A percentile compares a stretch with the other conserved stretches of the same genome.
Evolutionary conservation across 37 sponge, comb jelly and placozoan species (phyloP).

Genomic region (Eunapius fragilis): DNA sequence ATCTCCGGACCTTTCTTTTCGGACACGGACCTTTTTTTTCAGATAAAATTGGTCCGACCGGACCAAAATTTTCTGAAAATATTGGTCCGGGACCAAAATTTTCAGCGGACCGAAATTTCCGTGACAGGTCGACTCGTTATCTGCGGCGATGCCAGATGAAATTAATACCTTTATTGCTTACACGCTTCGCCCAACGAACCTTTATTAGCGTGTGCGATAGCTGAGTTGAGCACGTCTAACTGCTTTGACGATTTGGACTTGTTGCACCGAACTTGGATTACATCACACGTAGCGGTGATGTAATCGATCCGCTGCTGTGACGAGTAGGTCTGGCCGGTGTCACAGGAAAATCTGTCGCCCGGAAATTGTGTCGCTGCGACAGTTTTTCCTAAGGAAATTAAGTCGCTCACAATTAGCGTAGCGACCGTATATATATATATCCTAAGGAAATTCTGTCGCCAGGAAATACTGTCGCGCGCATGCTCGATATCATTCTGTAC

Average conservation of each 20-base stretch:
- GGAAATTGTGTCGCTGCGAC: no score
- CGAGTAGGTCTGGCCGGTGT: no score
- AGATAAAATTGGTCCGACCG: no score
- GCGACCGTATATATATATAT: not conserved
- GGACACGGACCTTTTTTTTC: no score
- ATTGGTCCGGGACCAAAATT: no score
- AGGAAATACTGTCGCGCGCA: not conserved
- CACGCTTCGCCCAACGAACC: not conserved
- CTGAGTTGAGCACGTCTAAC: not conserved
- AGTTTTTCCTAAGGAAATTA: not conserved
- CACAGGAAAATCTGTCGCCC: no score
- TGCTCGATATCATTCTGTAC: not conserved
- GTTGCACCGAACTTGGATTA: not conserved
- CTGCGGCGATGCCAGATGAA: not conserved
- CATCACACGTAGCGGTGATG: no score
- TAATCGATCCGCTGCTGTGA: no score
- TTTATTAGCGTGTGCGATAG: not conserved
- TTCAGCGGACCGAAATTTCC: no score
- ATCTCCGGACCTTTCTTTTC: no score
- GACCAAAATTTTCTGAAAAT: no score
- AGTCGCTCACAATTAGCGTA: not conserved
- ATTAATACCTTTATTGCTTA: not conserved
- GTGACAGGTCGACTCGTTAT: not conserved
- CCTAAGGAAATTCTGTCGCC: not conserved
- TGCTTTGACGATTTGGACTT: not conserved